Percentiles rank a stretch among this genome's conserved stretches.
Evolutionary conservation across 2,797 vertebrate species (phyloP).

Genomic region (Sebastes matsubarae): DNA sequence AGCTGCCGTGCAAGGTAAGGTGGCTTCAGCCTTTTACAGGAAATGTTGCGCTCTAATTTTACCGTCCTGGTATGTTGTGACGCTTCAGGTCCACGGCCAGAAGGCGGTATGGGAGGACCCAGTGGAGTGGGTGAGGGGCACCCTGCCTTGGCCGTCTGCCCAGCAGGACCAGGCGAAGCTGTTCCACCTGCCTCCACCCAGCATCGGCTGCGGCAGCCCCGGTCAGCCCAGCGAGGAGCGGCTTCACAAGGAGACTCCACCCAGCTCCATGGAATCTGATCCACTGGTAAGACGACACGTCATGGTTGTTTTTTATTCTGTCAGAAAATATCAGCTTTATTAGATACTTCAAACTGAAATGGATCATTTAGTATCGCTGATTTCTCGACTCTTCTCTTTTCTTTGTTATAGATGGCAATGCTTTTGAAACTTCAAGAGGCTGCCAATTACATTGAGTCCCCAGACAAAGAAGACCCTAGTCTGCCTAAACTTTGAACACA

Average conservation of each 20-base stretch:
- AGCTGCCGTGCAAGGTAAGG: too few relatives aligned
- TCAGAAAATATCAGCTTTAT: background rate
- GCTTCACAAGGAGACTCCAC: conserved; percentile 92
- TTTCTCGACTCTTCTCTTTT: conserved; percentile 18
- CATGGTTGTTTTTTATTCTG: background rate
- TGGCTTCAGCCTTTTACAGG: background rate
- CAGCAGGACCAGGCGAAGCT: conserved; percentile 98
- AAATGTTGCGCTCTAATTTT: conserved; percentile 24
- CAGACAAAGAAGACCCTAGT: conserved; percentile 92
- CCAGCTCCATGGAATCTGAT: conserved; percentile 93
- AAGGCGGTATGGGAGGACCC: conserved; percentile 98
- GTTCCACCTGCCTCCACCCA: conserved; percentile 95
- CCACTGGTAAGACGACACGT: conserved; percentile 85
- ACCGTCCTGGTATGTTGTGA: conserved; percentile 33
- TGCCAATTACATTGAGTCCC: conserved; percentile 98
- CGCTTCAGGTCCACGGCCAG: conserved; percentile 91
- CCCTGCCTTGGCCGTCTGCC: conserved; percentile 96
- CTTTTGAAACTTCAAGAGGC: conserved; percentile 98
- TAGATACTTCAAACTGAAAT: background rate
- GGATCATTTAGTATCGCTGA: background rate
- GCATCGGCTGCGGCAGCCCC: conserved; percentile 85
- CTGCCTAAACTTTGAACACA: conserved; percentile 83
- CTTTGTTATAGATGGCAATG: conserved; percentile 93
- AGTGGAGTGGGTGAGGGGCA: conserved; percentile 98
- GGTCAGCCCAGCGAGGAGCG: conserved; percentile 88